These are phyloP conservation scores for Phengaris arion DNA, from an alignment of 2,888 invertebrate species.

Conservation along the genomic window DNA sequence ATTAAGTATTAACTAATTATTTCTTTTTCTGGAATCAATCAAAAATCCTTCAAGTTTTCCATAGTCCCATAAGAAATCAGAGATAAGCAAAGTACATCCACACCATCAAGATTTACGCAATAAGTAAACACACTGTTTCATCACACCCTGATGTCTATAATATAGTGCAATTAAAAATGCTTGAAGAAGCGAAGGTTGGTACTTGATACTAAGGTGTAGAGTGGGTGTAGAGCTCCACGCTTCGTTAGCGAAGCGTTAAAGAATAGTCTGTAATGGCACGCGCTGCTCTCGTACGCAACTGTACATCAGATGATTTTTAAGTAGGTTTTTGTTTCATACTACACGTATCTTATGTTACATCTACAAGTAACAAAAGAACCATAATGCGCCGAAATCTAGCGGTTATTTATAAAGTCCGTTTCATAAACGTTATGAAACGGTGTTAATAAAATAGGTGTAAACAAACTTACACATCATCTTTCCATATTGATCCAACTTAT, in stretches of 20 bases:
- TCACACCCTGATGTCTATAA: constrained; percentile 27
- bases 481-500: background rate
- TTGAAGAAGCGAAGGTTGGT: constrained; percentile 50
- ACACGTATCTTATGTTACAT: constrained; percentile 29
- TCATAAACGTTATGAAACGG: no score
- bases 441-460: no score
- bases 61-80: background rate
- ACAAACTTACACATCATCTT: background rate
- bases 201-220: constrained; percentile 46
- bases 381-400: constrained; percentile 5
- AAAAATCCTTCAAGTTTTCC: background rate
- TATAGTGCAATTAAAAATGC: constrained; percentile 29
- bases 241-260: constrained; percentile 65
- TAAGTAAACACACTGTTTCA: constrained; percentile 21
- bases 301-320: constrained; percentile 38
- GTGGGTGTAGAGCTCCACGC: constrained; percentile 55
- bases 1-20: no score
- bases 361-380: constrained; percentile 1
- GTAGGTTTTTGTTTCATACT: constrained; percentile 30
- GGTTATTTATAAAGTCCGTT: constrained; percentile 14
- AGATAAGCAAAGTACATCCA: background rate
- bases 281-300: constrained; percentile 35
- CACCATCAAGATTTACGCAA: constrained; percentile 7
- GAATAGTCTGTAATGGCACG: constrained; percentile 54
- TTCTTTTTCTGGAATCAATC: no score